Evolutionary conservation across 2,797 vertebrate genomes (phyloP).

Genomic region (Mallotus villosus): DNA sequence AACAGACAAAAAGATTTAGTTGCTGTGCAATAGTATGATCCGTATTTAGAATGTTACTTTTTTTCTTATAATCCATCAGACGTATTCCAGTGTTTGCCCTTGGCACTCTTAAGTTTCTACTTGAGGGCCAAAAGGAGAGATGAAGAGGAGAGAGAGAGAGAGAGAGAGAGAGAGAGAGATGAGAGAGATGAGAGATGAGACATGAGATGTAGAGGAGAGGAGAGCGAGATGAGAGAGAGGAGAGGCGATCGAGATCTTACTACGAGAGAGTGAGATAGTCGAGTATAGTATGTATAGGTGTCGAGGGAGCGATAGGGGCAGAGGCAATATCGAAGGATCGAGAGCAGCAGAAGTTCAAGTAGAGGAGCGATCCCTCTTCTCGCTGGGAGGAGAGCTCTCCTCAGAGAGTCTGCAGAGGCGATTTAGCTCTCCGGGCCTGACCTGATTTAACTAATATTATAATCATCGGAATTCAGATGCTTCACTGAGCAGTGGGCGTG

Average conservation of each 20-base stretch:
- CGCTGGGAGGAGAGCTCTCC: constrained; percentile 54
- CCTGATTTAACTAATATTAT: constrained; percentile 66
- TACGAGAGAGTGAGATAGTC: too few species aligned
- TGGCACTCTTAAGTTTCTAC: not conserved
- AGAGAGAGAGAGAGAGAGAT: constrained; percentile 5
- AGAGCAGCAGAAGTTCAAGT: constrained; percentile 45
- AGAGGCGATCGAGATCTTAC: too few species aligned
- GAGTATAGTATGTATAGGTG: too few species aligned
- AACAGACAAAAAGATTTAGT: not conserved
- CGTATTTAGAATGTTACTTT: not conserved
- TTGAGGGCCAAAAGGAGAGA: not conserved
- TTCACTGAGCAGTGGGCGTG: constrained; percentile 24
- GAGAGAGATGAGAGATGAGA: too few species aligned
- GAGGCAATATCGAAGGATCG: too few species aligned
- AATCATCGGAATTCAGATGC: constrained; percentile 58
- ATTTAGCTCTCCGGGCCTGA: constrained; percentile 52
- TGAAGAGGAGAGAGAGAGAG: constrained; percentile 3
- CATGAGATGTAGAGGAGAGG: too few species aligned
- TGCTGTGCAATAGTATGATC: not conserved
- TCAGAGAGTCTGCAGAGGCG: constrained; percentile 51
- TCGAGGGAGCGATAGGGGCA: too few species aligned
- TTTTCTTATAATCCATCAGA: not conserved
- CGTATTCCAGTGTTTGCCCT: not conserved
- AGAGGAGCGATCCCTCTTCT: constrained; percentile 53
- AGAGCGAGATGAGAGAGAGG: constrained; percentile 6